A percentile compares a stretch with the other conserved stretches of the same genome.
phyloP scores from a whole-genome alignment of 2,113 vertebrate species.

The Eudyptes chrysolophus region DNA sequence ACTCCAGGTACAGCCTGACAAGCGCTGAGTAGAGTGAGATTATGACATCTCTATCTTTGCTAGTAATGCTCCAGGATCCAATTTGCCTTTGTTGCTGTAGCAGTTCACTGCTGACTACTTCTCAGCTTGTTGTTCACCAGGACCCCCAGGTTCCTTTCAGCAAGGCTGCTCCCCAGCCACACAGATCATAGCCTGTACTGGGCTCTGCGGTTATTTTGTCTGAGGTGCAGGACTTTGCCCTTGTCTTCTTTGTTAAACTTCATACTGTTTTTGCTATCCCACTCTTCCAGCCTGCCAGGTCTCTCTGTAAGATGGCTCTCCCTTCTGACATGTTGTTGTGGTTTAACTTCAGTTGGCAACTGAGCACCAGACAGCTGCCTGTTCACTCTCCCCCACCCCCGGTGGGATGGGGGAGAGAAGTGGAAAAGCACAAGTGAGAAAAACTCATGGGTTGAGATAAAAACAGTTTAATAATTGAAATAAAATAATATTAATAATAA shows the following conservation, averaged over 20 bases:
- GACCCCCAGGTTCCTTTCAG: not conserved
- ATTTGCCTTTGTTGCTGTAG: not conserved
- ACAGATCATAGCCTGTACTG: not conserved
- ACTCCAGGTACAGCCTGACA: not conserved
- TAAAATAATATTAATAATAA: too few relatives aligned
- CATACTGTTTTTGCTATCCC: not conserved
- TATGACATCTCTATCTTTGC: not conserved
- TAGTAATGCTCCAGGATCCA: not conserved
- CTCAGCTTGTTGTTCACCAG: not conserved
- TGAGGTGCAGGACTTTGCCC: accelerated
- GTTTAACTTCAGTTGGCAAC: too few relatives aligned
- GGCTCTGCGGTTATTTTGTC: not conserved
- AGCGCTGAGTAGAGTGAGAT: not conserved
- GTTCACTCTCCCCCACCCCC: too few relatives aligned
- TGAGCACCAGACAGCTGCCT: too few relatives aligned
- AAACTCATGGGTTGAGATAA: too few relatives aligned
- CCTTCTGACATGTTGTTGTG: not conserved
- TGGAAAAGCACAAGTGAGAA: too few relatives aligned
- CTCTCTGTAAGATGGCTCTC: not conserved
- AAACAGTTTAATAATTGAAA: too few relatives aligned
- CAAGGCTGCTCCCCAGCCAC: not conserved
- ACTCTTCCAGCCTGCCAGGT: not conserved
- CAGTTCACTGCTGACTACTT: accelerated
- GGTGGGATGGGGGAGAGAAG: too few relatives aligned
- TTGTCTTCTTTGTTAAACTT: not conserved